Evolutionary conservation across 2,113 vertebrate genomes (phyloP), one percentile per base, ranked within the genome.

Genomic region (Capreolus pygargus): DNA sequence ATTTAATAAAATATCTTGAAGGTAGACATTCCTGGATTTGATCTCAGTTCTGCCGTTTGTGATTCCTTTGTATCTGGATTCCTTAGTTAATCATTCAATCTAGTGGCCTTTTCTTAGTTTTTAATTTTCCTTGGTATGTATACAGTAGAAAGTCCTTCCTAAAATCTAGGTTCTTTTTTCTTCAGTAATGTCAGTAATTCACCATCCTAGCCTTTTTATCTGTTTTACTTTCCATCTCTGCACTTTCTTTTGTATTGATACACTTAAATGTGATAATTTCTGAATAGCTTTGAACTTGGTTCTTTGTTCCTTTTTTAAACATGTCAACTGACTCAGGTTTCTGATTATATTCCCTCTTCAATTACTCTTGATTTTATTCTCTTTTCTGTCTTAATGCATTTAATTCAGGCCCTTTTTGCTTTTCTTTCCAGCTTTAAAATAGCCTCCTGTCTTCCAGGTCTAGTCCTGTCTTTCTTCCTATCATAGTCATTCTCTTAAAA

Each of bases 401-500:
- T 70, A 84, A 36, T 81, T 95, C 39, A 67, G 27, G 11, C 43
- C 55, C 39, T 14, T 94, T 94, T 70, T 79, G 25, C 70, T 70
- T 90, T 90, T n/a, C 50, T 87, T 30, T 79, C 23, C 52, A 67
- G 28, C n/a, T 87, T 93, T 95, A n/a, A 93, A 88, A 33, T 54
- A 45, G 33, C 47, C 15, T 91, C 30, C 43, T 86, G 47, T 96
- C 14, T 91, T 30, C 36, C 39, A 45, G 27, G 3, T 50, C 23
- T 61, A 27, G 15, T 83, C 15, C 13, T 58, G 0, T 74, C 45
- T 91, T 96, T 92, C 55, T n/a, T 97, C 14, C 79, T 94, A 6
- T 86, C 25, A 47, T 23, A 88, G 60, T 78, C 43, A 86, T 96
- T 89, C 30, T 94, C n/a, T 89, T 81, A 89, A 86, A 95, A 84